These are phyloP conservation scores for Magallana nippona DNA, from an alignment of 2,888 invertebrate species.

Conservation along the genomic window DNA sequence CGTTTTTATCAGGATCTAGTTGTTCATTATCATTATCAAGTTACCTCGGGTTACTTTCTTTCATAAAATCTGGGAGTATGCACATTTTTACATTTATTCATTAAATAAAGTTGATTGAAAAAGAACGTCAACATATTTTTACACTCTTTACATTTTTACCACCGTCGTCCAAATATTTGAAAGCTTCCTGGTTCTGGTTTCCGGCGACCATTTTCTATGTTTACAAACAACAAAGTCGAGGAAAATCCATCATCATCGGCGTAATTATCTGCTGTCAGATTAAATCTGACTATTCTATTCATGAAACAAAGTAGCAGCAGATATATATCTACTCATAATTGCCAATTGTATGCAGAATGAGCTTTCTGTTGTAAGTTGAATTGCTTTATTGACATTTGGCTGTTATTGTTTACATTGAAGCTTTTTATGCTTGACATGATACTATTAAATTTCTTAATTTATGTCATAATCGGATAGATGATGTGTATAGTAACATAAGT, in stretches of 20 bases:
- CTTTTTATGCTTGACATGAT: neutral
- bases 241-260: slow-evolving; percentile 56
- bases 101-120: no score
- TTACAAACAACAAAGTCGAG: slow-evolving; percentile 35
- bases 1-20: slow-evolving; percentile 23
- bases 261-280: slow-evolving; percentile 26
- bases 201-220: slow-evolving; percentile 41
- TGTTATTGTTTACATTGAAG: slow-evolving; percentile 11
- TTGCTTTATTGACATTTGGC: slow-evolving; percentile 9
- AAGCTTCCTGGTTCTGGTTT: slow-evolving; percentile 41
- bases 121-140: no score
- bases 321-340: slow-evolving; percentile 24
- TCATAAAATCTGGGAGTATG: no score
- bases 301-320: slow-evolving; percentile 28
- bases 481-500: neutral
- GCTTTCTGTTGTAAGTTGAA: slow-evolving; percentile 66
- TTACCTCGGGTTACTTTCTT: neutral
- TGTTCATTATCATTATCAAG: neutral
- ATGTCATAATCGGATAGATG: neutral
- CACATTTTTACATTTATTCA: no score
- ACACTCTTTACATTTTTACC: no score
- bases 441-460: no score
- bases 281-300: slow-evolving; percentile 26
- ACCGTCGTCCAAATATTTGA: neutral
- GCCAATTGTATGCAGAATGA: slow-evolving; percentile 53